Percentiles rank a stretch among this genome's conserved stretches.
Conservation (phyloP, 2,113 vertebrate genomes). For the Crotalus tigris region DNA sequence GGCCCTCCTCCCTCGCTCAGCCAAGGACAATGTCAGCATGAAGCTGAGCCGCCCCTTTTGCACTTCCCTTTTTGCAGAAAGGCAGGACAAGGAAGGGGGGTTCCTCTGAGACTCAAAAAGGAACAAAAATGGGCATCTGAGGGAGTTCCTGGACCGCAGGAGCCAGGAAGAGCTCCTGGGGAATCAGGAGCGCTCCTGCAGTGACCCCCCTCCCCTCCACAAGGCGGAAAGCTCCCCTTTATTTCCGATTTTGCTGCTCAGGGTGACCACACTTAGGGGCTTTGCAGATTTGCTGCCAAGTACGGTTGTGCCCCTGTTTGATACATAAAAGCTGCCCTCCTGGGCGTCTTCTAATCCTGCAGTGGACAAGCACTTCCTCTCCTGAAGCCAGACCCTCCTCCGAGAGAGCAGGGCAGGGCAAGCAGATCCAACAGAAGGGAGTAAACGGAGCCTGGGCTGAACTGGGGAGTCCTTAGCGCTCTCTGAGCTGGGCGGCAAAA, state of each 20-base stretch:
- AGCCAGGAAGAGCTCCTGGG: neutral
- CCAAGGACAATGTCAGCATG: neutral
- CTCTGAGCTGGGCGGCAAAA: neutral
- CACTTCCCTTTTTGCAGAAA: neutral
- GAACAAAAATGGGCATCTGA: neutral
- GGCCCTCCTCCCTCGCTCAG: neutral
- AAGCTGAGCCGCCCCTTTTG: neutral
- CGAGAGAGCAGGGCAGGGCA: neutral
- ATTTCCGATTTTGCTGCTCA: neutral
- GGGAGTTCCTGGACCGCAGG: neutral
- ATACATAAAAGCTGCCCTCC: neutral
- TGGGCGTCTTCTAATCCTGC: neutral
- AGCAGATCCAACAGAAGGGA: neutral
- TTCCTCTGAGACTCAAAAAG: neutral
- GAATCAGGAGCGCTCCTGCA: neutral
- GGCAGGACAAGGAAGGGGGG: neutral
- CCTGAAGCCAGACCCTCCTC: neutral
- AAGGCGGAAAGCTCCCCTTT: neutral
- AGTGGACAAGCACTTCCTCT: neutral
- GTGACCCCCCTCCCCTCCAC: neutral
- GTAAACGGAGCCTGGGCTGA: neutral
- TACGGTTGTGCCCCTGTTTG: neutral
- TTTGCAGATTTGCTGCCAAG: neutral
- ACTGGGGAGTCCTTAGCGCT: neutral
- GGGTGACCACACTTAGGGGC: neutral